Base-by-base conservation (phyloP, 2,113 vertebrate species). In the Ardeotis arabs region DNA sequence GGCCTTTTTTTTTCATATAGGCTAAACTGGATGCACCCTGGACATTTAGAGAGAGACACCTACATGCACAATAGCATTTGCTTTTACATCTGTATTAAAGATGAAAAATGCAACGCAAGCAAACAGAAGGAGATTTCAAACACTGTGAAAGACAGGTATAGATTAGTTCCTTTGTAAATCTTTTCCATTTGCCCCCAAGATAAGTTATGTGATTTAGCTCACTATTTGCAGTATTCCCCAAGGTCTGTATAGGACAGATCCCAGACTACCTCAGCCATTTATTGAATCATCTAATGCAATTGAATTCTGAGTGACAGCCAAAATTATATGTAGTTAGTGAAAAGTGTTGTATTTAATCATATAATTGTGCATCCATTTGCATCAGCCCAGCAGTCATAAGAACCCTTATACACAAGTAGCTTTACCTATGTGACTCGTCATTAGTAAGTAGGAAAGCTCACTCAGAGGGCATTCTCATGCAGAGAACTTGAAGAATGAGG, bases 321-420 rank as follows among this genome's bases (percentile, higher is more conserved):
- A 75, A 96, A 96, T 96, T 86, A 89, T 58, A 84, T 29, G 85
- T 72, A 96, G 90, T 92, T 97, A 96, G 79, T 81, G 90, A 94
- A 95, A 97, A 93, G 86, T 58, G 79, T 91, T 91, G 67, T 86
- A 92, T 93, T 92, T 95, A 96, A 95, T 96, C 88, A 96, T 89
- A 74, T 96, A 95, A 96, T 95, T 96, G 79, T 92, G 90, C 95
- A 95, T 78, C 88, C 88, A 96, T 95, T 95, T 94, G 93, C 64
- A 85, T 94, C 62, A 93, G 79, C 82, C 90, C 85, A 95, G 90
- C 66, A 96, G 68, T 90, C 83, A 88, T 28, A 81, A 90, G 93
- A 93, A 91, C 96, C 44, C 94, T 95, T 82, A 84, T 45, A 66
- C 56, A 92, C 69, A 93, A 96, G 92, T 89, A 92, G 85, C 35